Conservation (phyloP, 2,888 invertebrate genomes). For the Latrodectus hesperus region DNA sequence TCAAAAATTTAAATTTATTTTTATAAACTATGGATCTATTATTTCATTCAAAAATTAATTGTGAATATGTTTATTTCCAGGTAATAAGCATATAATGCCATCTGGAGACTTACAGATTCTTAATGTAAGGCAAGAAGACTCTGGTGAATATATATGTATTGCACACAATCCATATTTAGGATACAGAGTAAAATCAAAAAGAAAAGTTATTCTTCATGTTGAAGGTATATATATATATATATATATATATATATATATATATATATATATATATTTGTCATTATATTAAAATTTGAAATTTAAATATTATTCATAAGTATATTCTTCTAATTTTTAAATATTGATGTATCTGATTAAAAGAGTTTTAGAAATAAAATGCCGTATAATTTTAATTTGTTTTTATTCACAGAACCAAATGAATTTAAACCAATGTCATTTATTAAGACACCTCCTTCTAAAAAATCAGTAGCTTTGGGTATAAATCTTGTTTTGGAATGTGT, state of each 20-base stretch:
- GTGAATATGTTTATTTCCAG: slow-evolving; percentile 39
- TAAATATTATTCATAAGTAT: too few species aligned
- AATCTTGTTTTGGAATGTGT: slow-evolving; percentile 84
- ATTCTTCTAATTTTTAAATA: too few species aligned
- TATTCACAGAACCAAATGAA: slow-evolving; percentile 22
- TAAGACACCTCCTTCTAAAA: slow-evolving; percentile 60
- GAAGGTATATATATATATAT: slow-evolving; percentile 19
- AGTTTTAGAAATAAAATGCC: too few species aligned
- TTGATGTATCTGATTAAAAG: too few species aligned
- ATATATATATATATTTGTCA: too few species aligned
- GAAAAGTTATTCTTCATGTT: slow-evolving; percentile 63
- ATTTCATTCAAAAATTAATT: not conserved
- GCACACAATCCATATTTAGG: slow-evolving; percentile 70
- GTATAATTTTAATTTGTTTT: too few species aligned
- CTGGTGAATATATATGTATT: slow-evolving; percentile 70
- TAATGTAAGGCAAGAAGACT: slow-evolving; percentile 61
- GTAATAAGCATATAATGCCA: slow-evolving; percentile 66
- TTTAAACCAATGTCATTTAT: slow-evolving; percentile 34
- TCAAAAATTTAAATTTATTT: too few species aligned
- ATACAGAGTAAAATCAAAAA: slow-evolving; percentile 60
- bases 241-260: too few species aligned
- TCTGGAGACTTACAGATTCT: slow-evolving; percentile 71
- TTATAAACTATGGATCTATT: not conserved
- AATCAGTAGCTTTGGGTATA: slow-evolving; percentile 76
- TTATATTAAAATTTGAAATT: too few species aligned